Base-by-base conservation (phyloP, 2,113 vertebrate genomes). In the Coreoperca whiteheadi region DNA sequence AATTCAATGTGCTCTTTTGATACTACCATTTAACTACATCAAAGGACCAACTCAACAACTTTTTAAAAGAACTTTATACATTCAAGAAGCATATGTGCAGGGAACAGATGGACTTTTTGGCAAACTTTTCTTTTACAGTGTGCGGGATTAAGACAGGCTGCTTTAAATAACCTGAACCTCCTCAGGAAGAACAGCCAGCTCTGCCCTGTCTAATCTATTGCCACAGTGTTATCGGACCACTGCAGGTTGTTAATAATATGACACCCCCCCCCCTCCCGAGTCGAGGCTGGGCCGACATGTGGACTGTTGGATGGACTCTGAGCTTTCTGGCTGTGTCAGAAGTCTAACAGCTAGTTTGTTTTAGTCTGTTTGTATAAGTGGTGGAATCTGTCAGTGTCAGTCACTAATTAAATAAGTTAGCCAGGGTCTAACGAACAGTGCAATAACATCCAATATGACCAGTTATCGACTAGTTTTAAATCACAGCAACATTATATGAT, bases 241-340 rank as follows among this genome's bases (percentile, higher is more conserved):
- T 87, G 91, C 92, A 93, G 92, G 87, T 90, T 90, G 85, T 81
- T 91, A 88, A 87, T 89, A 88, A 87, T 68, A 73, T 59, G 54
- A 69, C n/a, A 54, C 60, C 54, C 46, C 46, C 60, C 25, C 28
- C 37, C 74, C 71, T 56, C 37, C 74, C 71, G 51, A 25, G 39
- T 43, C 23, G 4, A 39, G 46, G 63, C 30, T 8, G 8, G 66
- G 59, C 72, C 6, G 20, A 76, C 81, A 57, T 64, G 86, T 64
- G 68, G 79, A 72, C 75, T 64, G 71, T 32, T 71, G 68, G 86
- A 82, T 66, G 82, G 79, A 85, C 53, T 78, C 14, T 0, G 20
- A 8, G 56, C 41, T 48, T 74, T 65, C 48, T 12, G 39, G 50
- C 77, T 57, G 23, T 32, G 72, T 80, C 69, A 69, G 50, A 69